Conservation (phyloP, 2,113 vertebrate genomes). For the Plestiodon gilberti region DNA sequence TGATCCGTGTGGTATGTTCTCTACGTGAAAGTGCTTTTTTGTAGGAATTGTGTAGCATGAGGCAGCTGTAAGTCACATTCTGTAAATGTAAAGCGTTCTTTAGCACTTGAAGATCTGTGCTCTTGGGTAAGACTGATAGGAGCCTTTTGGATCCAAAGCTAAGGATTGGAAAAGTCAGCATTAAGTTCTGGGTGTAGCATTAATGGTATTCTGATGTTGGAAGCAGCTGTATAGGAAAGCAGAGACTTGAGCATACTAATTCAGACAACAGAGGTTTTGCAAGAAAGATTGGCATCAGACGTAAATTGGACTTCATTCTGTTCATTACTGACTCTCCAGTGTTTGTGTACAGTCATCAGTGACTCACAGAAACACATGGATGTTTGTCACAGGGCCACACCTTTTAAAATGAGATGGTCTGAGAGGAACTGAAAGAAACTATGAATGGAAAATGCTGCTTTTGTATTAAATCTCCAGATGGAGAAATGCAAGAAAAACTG, state of each 20-base stretch:
- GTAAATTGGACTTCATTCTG: neutral
- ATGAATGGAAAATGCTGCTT: neutral
- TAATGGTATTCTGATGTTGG: neutral
- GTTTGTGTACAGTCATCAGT: neutral
- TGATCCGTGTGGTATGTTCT: neutral
- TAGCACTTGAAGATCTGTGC: neutral
- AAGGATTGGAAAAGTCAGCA: neutral
- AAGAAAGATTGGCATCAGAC: neutral
- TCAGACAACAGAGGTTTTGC: neutral
- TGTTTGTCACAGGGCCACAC: neutral
- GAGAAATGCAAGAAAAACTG: neutral
- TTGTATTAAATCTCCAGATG: neutral
- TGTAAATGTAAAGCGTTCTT: neutral
- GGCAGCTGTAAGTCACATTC: neutral
- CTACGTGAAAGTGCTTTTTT: neutral
- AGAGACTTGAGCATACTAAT: neutral
- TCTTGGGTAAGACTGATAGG: neutral
- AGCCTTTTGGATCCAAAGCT: neutral
- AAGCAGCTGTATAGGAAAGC: neutral
- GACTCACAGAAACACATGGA: constrained; percentile 5
- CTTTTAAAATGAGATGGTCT: neutral
- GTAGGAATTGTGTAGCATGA: neutral
- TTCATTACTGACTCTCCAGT: neutral
- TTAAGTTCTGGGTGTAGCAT: neutral
- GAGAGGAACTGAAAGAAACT: neutral